phyloP scores from a whole-genome alignment of 2,113 vertebrate species.

The Podarcis raffonei region DNA sequence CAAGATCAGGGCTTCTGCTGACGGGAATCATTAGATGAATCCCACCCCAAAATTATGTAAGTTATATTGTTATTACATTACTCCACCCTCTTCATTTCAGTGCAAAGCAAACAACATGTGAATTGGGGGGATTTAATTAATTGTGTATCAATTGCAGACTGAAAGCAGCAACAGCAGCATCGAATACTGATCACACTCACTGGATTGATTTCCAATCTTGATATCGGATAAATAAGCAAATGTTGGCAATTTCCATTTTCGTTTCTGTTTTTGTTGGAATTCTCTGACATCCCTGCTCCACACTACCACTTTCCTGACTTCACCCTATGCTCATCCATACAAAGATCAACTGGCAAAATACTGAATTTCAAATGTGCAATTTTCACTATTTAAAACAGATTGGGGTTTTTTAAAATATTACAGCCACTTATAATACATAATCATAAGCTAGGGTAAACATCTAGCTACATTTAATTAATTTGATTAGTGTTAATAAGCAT shows the following conservation, averaged over 20 bases:
- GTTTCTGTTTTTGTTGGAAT: too few relatives aligned
- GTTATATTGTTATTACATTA: too few relatives aligned
- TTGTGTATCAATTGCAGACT: neutral
- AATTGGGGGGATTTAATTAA: too few relatives aligned
- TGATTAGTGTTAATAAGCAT: slow-evolving; percentile 20
- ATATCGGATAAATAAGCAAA: too few relatives aligned
- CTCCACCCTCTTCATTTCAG: too few relatives aligned
- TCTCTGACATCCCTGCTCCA: neutral
- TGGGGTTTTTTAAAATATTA: neutral
- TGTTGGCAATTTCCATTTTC: too few relatives aligned
- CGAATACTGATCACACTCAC: neutral
- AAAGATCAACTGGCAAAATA: neutral
- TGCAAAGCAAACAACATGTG: too few relatives aligned
- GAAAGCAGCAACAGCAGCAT: neutral
- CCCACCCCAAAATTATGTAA: too few relatives aligned
- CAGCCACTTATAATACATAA: neutral
- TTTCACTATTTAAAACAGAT: neutral
- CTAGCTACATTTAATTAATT: neutral
- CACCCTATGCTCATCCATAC: too few relatives aligned
- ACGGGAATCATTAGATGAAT: too few relatives aligned
- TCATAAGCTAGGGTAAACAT: neutral
- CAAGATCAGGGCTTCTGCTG: neutral
- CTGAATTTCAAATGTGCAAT: neutral
- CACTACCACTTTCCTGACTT: neutral
- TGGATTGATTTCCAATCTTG: too few relatives aligned